phyloP scores from a whole-genome alignment of 1,140 invertebrate genomes.

The Drosophila lacteicornis region DNA sequence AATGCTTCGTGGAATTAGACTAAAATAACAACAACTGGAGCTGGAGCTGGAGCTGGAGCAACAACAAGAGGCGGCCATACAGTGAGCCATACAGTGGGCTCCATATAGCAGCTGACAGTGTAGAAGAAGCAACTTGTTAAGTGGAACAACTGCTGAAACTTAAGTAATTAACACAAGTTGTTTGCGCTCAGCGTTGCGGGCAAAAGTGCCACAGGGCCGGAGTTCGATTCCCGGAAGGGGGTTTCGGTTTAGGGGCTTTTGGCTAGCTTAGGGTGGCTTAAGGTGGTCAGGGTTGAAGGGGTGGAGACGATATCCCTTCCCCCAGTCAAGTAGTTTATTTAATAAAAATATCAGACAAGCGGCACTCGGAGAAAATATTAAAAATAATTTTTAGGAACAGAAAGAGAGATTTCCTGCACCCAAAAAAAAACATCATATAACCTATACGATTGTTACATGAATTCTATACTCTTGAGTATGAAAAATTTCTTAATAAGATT shows the following conservation, averaged over 20 bases:
- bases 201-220: conserved; percentile 27
- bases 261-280: not conserved
- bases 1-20: conserved; percentile 58
- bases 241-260: not conserved
- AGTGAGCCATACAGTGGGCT: not conserved
- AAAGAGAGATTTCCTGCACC: no score
- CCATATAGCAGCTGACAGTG: conserved; percentile 16
- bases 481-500: no score
- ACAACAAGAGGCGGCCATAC: conserved; percentile 1
- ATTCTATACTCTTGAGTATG: no score
- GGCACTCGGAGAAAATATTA: not conserved
- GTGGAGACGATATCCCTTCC: not conserved
- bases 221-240: conserved; percentile 5
- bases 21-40: conserved; percentile 59
- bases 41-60: conserved; percentile 3
- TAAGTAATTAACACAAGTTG: conserved; percentile 80
- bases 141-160: conserved; percentile 78
- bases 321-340: conserved; percentile 58
- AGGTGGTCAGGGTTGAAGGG: not conserved
- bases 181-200: conserved; percentile 61
- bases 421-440: no score
- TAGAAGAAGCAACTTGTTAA: conserved; percentile 67
- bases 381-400: no score
- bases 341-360: conserved; percentile 49
- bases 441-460: no score